A percentile compares a stretch with the other conserved stretches of the same genome.
Evolutionary conservation across 2,113 vertebrate species (phyloP).

Genomic region (Rhinolophus ferrumequinum): DNA sequence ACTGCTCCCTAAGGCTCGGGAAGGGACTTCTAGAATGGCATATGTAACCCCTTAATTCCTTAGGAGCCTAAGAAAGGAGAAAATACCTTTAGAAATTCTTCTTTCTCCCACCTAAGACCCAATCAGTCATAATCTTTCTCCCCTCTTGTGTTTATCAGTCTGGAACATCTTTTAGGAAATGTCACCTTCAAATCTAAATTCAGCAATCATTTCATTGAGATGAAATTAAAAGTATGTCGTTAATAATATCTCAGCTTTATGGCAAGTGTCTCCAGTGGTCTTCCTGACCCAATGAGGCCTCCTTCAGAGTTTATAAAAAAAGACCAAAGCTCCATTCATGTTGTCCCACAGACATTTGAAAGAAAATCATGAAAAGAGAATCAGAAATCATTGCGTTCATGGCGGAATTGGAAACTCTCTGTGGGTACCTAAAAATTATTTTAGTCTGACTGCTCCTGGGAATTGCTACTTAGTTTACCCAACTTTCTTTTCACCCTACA

Average conservation of each 20-base stretch:
- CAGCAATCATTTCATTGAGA: background rate
- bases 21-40: background rate
- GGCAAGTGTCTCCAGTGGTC: rapidly evolving
- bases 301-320: background rate
- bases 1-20: background rate
- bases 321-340: background rate
- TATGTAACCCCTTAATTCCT: background rate
- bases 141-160: background rate
- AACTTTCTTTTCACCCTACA: background rate
- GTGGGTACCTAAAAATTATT: background rate
- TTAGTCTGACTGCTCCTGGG: background rate
- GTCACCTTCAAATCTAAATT: background rate
- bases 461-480: rapidly evolving
- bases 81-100: background rate
- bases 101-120: background rate
- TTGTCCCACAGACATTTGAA: too few species aligned
- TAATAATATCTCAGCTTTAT: background rate
- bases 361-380: too few species aligned
- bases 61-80: background rate
- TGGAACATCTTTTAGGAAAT: background rate
- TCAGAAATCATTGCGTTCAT: too few species aligned
- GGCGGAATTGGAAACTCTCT: background rate
- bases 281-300: background rate
- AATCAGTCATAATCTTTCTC: background rate
- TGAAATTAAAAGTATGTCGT: background rate